A percentile compares a stretch with the other conserved stretches of the same genome.
These are phyloP conservation scores for Baronia brevicornis DNA, from an alignment of 2,888 invertebrate genomes.

Conservation along the genomic window DNA sequence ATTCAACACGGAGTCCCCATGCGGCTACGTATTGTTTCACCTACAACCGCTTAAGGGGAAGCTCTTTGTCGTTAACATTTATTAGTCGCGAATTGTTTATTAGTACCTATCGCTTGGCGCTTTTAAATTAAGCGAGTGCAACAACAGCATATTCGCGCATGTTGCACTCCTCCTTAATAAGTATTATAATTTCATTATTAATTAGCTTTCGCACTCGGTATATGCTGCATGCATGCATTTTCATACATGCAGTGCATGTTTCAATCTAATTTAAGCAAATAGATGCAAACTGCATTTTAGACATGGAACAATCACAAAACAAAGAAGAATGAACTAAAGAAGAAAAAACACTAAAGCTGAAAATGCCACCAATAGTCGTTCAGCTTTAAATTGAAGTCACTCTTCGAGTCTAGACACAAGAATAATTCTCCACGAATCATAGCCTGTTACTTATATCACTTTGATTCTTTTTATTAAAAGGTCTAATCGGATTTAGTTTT, in stretches of 20 bases:
- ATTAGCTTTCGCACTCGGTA: slow-evolving; percentile 1
- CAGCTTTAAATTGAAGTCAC: slow-evolving; percentile 16
- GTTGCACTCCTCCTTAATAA: slow-evolving; percentile 3
- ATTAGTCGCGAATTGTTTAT: slow-evolving; percentile 32
- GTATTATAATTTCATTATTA: slow-evolving; percentile 7
- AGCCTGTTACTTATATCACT: too few species aligned
- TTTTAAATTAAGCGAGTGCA: slow-evolving; percentile 21
- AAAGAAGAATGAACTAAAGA: slow-evolving; percentile 15
- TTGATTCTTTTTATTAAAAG: slow-evolving; percentile 1
- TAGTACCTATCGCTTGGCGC: slow-evolving; percentile 25
- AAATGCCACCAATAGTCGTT: slow-evolving; percentile 15
- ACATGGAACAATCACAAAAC: slow-evolving; percentile 14
- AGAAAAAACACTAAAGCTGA: slow-evolving; percentile 13
- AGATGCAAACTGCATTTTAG: slow-evolving; percentile 12
- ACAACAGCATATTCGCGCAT: slow-evolving; percentile 5
- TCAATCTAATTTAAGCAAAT: slow-evolving; percentile 13
- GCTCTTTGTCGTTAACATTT: slow-evolving; percentile 36
- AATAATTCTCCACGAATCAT: slow-evolving; percentile 6
- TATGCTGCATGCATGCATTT: slow-evolving; percentile 9
- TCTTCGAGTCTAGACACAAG: slow-evolving; percentile 13
- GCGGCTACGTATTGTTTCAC: slow-evolving; percentile 66
- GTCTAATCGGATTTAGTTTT: too few species aligned
- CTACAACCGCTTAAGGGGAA: slow-evolving; percentile 38
- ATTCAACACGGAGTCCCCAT: slow-evolving; percentile 61
- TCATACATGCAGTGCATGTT: slow-evolving; percentile 8